A percentile compares a stretch with the other conserved stretches of the same genome.
Evolutionary conservation across 2,888 invertebrate genomes (phyloP).

Genomic region (Drosophila kuntzei): DNA sequence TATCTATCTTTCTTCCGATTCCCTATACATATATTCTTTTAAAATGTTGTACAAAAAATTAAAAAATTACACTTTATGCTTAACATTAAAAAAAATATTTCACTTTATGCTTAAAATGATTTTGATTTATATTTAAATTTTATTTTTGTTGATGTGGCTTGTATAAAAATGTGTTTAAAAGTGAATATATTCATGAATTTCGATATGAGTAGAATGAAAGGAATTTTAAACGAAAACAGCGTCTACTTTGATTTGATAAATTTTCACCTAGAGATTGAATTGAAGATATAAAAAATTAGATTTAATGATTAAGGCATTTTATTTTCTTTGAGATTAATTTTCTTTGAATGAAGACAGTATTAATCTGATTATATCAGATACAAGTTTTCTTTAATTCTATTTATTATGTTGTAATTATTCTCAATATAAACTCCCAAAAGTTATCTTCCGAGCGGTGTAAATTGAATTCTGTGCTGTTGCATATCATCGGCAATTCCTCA

Average conservation of each 20-base stretch:
- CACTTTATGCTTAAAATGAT: neutral
- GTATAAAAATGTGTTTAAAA: neutral
- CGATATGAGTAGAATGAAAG: too few relatives aligned
- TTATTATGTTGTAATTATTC: conserved; percentile 1
- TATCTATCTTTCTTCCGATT: neutral
- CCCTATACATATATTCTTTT: neutral
- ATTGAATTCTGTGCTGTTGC: conserved; percentile 45
- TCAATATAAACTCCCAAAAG: neutral
- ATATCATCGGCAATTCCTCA: conserved; percentile 17
- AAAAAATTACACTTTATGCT: neutral
- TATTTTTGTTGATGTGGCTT: neutral
- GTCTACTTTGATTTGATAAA: neutral
- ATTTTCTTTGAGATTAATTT: too few relatives aligned
- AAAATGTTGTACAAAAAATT: neutral
- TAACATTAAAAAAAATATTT: neutral
- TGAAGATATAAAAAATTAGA: neutral
- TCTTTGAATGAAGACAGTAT: neutral
- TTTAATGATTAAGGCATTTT: neutral
- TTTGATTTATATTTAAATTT: neutral
- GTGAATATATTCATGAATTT: neutral
- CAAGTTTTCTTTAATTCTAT: neutral
- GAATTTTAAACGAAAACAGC: neutral
- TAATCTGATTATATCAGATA: neutral
- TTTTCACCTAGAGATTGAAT: neutral
- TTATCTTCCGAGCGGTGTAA: conserved; percentile 18